Evolutionary conservation across 2,888 invertebrate species (phyloP).

Genomic region (Thysanoteuthis rhombus): DNA sequence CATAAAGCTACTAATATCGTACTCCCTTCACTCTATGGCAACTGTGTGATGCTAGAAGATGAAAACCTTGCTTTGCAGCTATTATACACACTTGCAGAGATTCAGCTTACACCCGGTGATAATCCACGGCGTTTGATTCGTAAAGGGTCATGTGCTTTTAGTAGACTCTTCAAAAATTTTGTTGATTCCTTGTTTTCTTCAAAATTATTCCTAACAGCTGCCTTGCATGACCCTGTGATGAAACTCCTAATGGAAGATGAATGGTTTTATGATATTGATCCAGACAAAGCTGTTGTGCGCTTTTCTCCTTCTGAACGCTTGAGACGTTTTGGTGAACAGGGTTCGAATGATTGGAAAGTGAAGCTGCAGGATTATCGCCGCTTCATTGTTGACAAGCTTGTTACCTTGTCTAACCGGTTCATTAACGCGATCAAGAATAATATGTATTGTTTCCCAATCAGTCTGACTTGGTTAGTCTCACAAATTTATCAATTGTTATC

Average conservation of each 20-base stretch:
- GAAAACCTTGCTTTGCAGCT: constrained; percentile 70
- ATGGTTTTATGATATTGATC: constrained; percentile 90
- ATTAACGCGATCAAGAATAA: constrained; percentile 84
- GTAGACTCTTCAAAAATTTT: constrained; percentile 85
- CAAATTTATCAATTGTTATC: constrained; percentile 72
- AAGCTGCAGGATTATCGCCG: constrained; percentile 83
- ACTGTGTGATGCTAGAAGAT: constrained; percentile 81
- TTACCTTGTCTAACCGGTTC: constrained; percentile 82
- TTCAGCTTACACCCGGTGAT: constrained; percentile 78
- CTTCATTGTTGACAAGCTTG: constrained; percentile 79
- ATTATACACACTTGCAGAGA: constrained; percentile 73
- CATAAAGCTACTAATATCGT: constrained; percentile 42
- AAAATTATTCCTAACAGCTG: constrained; percentile 90
- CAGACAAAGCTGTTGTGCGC: constrained; percentile 79
- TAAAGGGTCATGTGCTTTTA: constrained; percentile 85
- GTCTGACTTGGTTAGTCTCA: constrained; percentile 86
- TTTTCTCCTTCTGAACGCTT: constrained; percentile 74
- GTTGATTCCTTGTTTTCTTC: constrained; percentile 90
- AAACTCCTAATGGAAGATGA: constrained; percentile 89
- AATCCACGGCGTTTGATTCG: constrained; percentile 77
- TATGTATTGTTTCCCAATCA: constrained; percentile 89
- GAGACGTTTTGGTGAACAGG: constrained; percentile 81
- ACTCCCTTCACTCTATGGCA: constrained; percentile 73
- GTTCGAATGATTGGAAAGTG: constrained; percentile 77
- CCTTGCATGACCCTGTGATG: constrained; percentile 91